Evolutionary conservation across 2,797 vertebrate genomes (phyloP).

Genomic region (Delichon dasypus): DNA sequence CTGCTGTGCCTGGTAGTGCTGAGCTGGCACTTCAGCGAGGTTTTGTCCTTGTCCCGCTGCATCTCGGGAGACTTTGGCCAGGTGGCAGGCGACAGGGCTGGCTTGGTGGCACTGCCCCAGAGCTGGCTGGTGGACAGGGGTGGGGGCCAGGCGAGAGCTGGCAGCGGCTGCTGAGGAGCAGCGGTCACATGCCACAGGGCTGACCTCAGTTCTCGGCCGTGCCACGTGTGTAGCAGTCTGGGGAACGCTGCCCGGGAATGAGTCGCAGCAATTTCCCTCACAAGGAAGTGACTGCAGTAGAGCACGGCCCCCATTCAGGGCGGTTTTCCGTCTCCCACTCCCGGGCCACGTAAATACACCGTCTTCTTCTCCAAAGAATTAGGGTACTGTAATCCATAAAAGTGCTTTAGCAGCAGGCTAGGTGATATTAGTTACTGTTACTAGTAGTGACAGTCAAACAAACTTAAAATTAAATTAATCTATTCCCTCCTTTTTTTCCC

Average conservation of each 20-base stretch:
- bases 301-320: fast-evolving
- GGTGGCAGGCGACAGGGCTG: neutral
- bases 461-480: neutral
- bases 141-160: fast-evolving
- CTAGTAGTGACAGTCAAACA: neutral
- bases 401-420: neutral
- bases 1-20: neutral
- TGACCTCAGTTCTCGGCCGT: neutral
- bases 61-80: neutral
- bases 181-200: fast-evolving
- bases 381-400: neutral
- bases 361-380: neutral
- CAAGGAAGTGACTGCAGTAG: neutral
- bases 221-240: neutral
- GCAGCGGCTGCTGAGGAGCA: fast-evolving
- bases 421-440: neutral
- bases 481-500: neutral
- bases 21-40: neutral
- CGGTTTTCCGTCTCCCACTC: neutral
- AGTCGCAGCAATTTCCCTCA: neutral
- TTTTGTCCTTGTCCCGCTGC: neutral
- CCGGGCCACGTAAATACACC: fast-evolving
- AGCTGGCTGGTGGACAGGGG: fast-evolving
- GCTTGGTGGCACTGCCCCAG: fast-evolving
- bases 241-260: neutral